phyloP scores from a whole-genome alignment of 2,113 vertebrate genomes.

The Callopanchax toddi region DNA sequence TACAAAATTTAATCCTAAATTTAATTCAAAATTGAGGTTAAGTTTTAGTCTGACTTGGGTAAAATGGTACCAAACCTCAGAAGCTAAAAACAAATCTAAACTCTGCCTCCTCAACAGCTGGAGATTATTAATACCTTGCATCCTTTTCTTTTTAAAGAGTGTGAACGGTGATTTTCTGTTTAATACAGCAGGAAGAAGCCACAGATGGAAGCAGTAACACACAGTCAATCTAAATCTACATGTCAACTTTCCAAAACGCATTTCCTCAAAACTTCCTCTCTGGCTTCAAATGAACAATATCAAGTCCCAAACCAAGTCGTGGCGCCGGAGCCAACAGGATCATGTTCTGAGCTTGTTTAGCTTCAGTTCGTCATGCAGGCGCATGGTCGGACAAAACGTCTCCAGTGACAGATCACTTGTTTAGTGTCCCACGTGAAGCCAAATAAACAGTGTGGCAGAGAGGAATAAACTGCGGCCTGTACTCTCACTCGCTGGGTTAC shows the following conservation, averaged over 20 bases:
- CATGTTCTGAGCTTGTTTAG: slow-evolving; percentile 61
- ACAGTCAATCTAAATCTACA: slow-evolving; percentile 3
- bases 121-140: slow-evolving; percentile 5
- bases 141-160: background rate
- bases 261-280: slow-evolving; percentile 25
- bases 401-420: slow-evolving; percentile 55
- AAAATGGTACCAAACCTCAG: too few species aligned
- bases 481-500: background rate
- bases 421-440: slow-evolving; percentile 50
- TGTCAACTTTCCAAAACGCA: slow-evolving; percentile 25
- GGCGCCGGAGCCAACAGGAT: slow-evolving; percentile 26
- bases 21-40: too few species aligned
- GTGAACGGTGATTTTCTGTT: background rate
- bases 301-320: slow-evolving; percentile 41
- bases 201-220: slow-evolving; percentile 17
- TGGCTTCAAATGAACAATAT: slow-evolving; percentile 51
- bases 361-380: slow-evolving; percentile 36
- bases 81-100: too few species aligned
- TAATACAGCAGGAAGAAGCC: slow-evolving; percentile 8
- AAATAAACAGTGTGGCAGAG: slow-evolving; percentile 63
- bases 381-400: slow-evolving; percentile 52
- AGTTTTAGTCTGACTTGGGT: too few species aligned
- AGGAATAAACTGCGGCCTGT: slow-evolving; percentile 49
- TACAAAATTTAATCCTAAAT: too few species aligned
- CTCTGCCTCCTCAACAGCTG: background rate